Evolutionary conservation across 1,140 invertebrate species (phyloP), one percentile per base, ranked within the genome.

Genomic region (Magallana ariakensis): DNA sequence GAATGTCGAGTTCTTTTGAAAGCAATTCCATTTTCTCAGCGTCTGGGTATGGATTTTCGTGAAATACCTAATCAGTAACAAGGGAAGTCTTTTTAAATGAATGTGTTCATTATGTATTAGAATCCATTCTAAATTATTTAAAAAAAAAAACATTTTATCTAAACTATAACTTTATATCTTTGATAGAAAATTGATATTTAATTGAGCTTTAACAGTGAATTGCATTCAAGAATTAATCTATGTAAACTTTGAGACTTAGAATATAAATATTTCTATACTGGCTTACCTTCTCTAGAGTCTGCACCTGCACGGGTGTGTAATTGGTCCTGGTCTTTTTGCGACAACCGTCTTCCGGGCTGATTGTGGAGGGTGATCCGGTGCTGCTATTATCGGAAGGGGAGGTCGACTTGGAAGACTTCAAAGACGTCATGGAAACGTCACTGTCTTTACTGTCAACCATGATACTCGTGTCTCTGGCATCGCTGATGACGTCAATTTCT

Each of bases 1-100:
- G 84, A 15, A 92, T 89, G 0, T 89, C 89, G 9, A 92, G 66
- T 16, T 90, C 89, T 85, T 89, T 88, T 22, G 89, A 87, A 33
- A 92, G 86, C 15, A 87, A 83, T 15, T 92, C 91, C 91, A 92
- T 91, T 55, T 66, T 87, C 22, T 92, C 90, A 1, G 90, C 88
- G 22, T 92, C 91, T 1, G 91, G 91, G 80, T 92, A 92, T 9
- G 91, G 90, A 53, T 90, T 91, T 82, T 92, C 91, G 53, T 90
- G 88, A 85, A 91, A 92, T 1, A 91, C 87, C 66, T 75, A 26
- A 26, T 46, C 1, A 46, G 33, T 0, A 46, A 46, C 33, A 46
- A 46, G 33, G 5, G 33, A 46, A 46, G 33, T 2, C 5, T 46
- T 46, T 46, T n/a, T n/a, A n/a, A 46, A 46, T 5, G 33, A 46